Base-by-base conservation (phyloP, 2,797 vertebrate genomes). In the Coranthus polyacanthus region DNA sequence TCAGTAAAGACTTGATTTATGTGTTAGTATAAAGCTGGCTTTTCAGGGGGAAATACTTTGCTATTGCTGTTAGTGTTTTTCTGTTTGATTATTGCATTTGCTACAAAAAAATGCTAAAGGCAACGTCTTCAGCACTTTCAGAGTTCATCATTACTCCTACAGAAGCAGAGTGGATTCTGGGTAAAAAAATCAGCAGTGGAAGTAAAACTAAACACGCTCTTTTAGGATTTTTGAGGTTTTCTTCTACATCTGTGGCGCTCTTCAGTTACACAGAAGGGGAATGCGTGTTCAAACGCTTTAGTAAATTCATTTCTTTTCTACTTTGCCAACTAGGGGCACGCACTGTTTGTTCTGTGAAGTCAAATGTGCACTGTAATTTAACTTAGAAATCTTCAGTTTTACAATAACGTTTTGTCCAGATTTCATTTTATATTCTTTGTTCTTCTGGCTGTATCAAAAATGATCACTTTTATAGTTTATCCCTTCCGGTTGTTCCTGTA, bases 271-370 rank as follows among this genome's bases (percentile, higher is more conserved):
- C 51, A 41, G 17, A 67, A 62, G 15, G 45, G 50, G 43, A 60
- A 46, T 49, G 24, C 32, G 24, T 4, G n/a, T 62, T 65, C 12
- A 54, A 52, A 68, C n/a, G 54, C 58, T 50, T 38, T 71, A 36
- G 43, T 45, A 73, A 69, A 36, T 12, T 0, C 56, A 67, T 24
- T 13, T 47, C 39, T 53, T 79, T 81, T 81, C 24, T 70, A 50
- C 6, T 79, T 88, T 86, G 81, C 83, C 84, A 88, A 82, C 68
- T 81, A 79, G 62, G 26, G 69, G 72, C 78, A 78, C 72, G 41
- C 63, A 55, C 60, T 55, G 65, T 71, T 52, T 57, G 50, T 77
- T 68, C 63, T 59, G 63, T 83, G 64, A 68, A 0, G 17, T 82
- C 8, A 75, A 81, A 50, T 64, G 21, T 68, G 26, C 75, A 22